A percentile compares a stretch with the other conserved stretches of the same genome.
Conservation (phyloP, 1,140 invertebrate genomes). For the Drosophila micromelanica region DNA sequence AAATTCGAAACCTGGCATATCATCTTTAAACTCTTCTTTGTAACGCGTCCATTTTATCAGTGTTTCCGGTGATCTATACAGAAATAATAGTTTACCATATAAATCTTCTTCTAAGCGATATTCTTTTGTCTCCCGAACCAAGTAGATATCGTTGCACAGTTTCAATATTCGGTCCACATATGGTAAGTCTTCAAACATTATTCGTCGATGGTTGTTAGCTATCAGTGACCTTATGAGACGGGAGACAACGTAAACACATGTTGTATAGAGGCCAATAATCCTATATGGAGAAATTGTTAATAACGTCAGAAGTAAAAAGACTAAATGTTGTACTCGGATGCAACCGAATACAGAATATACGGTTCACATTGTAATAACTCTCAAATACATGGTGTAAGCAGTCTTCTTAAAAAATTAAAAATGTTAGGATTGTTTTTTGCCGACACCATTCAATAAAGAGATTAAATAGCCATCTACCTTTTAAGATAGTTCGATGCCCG, state of each 20-base stretch:
- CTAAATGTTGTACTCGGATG: no score
- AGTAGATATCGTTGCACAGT: conserved; percentile 97
- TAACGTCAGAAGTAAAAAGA: background rate
- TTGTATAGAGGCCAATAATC: conserved; percentile 98
- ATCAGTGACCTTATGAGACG: conserved; percentile 91
- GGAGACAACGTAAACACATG: conserved; percentile 96
- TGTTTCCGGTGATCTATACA: conserved; percentile 98
- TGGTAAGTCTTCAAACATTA: conserved; percentile 98
- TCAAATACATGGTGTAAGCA: no score
- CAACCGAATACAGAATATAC: no score
- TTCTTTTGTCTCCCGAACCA: conserved; percentile 97
- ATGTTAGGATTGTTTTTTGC: no score
- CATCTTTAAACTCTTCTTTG: conserved; percentile 48
- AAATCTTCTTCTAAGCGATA: conserved; percentile 98
- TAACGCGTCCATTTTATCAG: conserved; percentile 95
- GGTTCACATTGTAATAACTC: no score
- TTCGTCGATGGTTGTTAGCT: conserved; percentile 92
- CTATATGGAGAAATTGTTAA: conserved; percentile 85
- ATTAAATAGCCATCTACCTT: no score
- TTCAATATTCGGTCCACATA: conserved; percentile 97
- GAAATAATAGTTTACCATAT: conserved; percentile 98
- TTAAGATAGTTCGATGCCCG: no score
- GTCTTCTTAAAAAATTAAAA: no score
- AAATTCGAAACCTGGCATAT: conserved; percentile 1
- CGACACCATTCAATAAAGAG: no score